Evolutionary conservation across 2,888 invertebrate species (phyloP).

Genomic region (Drosophila atroscutellata): DNA sequence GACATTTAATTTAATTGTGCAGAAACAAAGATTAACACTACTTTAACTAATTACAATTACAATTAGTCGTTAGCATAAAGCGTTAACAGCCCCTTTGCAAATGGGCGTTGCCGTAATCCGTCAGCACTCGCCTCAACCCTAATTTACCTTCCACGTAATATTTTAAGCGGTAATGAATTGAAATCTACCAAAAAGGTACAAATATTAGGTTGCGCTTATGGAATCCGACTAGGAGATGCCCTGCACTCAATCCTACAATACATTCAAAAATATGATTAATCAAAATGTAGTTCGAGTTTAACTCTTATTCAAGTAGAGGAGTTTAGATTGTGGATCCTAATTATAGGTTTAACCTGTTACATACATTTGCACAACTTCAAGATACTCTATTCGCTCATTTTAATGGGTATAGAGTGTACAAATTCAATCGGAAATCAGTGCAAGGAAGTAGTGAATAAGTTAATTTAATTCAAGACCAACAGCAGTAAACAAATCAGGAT

Average conservation of each 20-base stretch:
- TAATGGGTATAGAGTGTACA: neutral
- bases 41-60: slow-evolving; percentile 29
- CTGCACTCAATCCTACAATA: neutral
- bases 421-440: neutral
- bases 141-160: slow-evolving; percentile 2
- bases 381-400: neutral
- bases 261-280: no score
- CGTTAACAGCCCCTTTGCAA: slow-evolving; percentile 17
- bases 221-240: neutral
- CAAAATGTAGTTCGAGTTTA: no score
- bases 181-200: neutral
- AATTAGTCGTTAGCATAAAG: slow-evolving; percentile 32
- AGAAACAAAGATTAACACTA: slow-evolving; percentile 46
- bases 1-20: slow-evolving; percentile 49
- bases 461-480: slow-evolving; percentile 63
- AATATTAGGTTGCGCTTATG: neutral
- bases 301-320: neutral
- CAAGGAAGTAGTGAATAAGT: slow-evolving; percentile 61
- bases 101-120: neutral
- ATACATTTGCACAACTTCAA: neutral
- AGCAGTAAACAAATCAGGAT: slow-evolving; percentile 12
- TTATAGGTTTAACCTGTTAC: neutral
- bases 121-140: neutral
- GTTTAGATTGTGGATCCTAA: neutral
- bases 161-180: slow-evolving; percentile 14